Percentiles rank a stretch among this genome's conserved stretches.
Conservation (phyloP, 2,797 vertebrate genomes). For the Pterois miles region DNA sequence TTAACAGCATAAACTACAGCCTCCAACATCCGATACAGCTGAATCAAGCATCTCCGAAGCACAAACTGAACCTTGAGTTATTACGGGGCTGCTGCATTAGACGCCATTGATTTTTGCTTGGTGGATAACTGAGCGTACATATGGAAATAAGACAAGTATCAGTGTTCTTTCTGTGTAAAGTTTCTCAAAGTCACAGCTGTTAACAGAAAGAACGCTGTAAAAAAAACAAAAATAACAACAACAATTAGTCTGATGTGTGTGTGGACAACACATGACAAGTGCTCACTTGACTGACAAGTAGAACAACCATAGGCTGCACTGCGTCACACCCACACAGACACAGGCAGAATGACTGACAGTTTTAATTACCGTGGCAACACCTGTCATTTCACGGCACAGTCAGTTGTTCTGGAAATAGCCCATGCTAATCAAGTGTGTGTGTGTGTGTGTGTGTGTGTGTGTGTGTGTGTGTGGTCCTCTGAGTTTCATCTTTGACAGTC, state of each 20-base stretch:
- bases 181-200: conserved; percentile 13
- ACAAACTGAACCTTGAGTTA: background rate
- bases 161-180: background rate
- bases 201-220: background rate
- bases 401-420: conserved; percentile 45
- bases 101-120: no score
- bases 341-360: conserved; percentile 40
- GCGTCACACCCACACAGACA: conserved; percentile 7
- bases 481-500: conserved; percentile 13
- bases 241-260: background rate
- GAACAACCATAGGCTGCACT: background rate
- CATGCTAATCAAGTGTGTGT: conserved; percentile 11
- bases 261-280: conserved; percentile 1
- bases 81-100: background rate
- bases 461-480: background rate
- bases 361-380: conserved; percentile 48
- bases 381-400: conserved; percentile 39
- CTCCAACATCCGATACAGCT: background rate
- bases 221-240: background rate
- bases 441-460: background rate
- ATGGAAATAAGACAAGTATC: background rate
- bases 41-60: background rate
- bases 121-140: no score
- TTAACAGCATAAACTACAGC: background rate
- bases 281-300: conserved; percentile 25